These are phyloP conservation scores for Platalea minor DNA, from an alignment of 2,797 vertebrate genomes.

Conservation along the genomic window DNA sequence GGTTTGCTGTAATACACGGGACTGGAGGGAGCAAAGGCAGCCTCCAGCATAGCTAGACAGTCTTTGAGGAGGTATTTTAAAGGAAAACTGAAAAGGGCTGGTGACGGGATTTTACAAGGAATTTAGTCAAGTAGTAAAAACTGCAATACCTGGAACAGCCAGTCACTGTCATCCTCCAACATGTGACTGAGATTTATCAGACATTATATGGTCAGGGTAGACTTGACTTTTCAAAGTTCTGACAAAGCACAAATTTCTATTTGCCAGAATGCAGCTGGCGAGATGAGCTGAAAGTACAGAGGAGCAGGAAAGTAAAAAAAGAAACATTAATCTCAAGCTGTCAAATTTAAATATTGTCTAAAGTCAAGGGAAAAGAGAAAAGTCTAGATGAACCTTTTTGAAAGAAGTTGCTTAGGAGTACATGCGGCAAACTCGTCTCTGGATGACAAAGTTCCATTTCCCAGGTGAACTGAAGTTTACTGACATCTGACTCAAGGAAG, in stretches of 20 bases:
- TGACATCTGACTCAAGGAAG: background rate
- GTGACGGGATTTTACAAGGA: background rate
- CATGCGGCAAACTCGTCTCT: background rate
- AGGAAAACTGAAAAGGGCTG: background rate
- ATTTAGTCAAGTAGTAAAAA: background rate
- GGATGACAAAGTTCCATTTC: background rate
- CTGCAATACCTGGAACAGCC: background rate
- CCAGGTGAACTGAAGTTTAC: background rate
- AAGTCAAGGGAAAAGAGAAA: background rate
- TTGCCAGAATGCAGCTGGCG: background rate
- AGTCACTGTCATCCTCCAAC: background rate
- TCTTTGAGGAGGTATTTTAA: background rate
- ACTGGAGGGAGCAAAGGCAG: background rate
- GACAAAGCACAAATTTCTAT: background rate
- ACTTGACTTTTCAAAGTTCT: background rate
- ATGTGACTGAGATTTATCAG: background rate
- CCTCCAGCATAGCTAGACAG: background rate
- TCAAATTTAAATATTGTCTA: background rate
- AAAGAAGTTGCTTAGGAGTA: background rate
- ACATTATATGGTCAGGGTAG: background rate
- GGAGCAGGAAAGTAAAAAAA: background rate
- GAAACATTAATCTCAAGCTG: background rate
- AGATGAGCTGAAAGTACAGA: background rate
- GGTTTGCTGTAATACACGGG: background rate
- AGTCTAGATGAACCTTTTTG: background rate